These are phyloP conservation scores for Ectropis grisescens DNA, from an alignment of 1,140 invertebrate species.

Conservation along the genomic window DNA sequence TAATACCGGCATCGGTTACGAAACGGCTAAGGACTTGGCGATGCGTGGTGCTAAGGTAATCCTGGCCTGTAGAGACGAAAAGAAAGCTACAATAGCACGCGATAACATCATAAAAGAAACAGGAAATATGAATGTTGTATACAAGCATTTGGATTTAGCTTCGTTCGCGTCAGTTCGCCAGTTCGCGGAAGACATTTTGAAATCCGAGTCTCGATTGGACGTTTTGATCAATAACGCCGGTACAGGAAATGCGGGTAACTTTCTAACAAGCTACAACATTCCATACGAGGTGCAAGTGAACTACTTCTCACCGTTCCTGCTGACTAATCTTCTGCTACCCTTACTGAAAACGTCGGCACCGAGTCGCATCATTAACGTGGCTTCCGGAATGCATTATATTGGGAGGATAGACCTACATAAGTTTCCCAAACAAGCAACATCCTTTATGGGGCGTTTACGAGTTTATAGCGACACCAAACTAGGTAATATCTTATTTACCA, in stretches of 20 bases:
- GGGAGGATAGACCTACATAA: conserved; percentile 77
- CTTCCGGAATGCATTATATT: conserved; percentile 82
- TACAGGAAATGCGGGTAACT: conserved; percentile 66
- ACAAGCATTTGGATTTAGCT: conserved; percentile 76
- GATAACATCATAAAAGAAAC: conserved; percentile 57
- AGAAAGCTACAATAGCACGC: conserved; percentile 41
- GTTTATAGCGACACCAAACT: conserved; percentile 88
- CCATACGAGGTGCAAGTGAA: conserved; percentile 89
- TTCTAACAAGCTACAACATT: conserved; percentile 80
- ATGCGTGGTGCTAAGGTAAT: conserved; percentile 80
- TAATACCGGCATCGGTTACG: conserved; percentile 16
- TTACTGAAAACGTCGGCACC: conserved; percentile 79
- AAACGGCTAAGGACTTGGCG: conserved; percentile 15
- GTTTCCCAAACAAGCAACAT: conserved; percentile 55
- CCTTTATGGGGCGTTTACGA: conserved; percentile 62
- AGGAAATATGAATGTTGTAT: conserved; percentile 49
- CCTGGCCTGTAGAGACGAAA: conserved; percentile 84
- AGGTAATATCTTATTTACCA: conserved; percentile 85
- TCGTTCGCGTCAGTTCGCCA: conserved; percentile 77
- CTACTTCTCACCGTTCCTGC: conserved; percentile 86
- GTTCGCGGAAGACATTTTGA: conserved; percentile 77
- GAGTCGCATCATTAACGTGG: conserved; percentile 86
- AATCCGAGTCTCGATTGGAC: conserved; percentile 75
- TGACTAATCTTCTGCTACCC: conserved; percentile 78
- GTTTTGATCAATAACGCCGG: conserved; percentile 83